Evolutionary conservation across 2,113 vertebrate genomes (phyloP).

Genomic region (Sterna hirundo): DNA sequence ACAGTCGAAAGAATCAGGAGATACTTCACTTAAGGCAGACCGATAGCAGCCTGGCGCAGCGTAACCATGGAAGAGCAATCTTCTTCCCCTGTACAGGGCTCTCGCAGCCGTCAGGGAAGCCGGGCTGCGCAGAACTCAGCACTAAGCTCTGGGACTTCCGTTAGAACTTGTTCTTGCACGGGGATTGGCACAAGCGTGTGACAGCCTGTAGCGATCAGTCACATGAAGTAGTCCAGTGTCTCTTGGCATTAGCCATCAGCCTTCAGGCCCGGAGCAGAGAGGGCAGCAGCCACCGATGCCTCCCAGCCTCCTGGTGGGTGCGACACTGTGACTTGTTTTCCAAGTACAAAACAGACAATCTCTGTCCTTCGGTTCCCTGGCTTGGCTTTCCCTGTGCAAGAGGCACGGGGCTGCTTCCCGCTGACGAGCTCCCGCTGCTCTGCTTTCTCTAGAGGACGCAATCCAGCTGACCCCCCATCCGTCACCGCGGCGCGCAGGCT

Average conservation of each 20-base stretch:
- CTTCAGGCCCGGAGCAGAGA: neutral
- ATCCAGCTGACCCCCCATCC: constrained; percentile 79
- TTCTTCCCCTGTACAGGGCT: neutral
- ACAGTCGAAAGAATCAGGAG: neutral
- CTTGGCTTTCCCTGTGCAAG: too few relatives aligned
- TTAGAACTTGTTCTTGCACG: neutral
- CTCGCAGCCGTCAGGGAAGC: neutral
- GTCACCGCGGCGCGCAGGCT: constrained; percentile 75
- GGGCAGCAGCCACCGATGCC: neutral
- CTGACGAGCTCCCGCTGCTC: neutral
- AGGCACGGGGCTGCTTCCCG: neutral
- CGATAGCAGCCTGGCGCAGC: neutral
- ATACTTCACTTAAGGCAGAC: neutral
- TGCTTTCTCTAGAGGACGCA: constrained; percentile 70
- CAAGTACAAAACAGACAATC: neutral
- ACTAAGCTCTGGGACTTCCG: neutral
- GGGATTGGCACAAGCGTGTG: neutral
- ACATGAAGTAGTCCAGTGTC: accelerated
- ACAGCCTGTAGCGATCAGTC: neutral
- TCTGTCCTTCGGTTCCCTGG: neutral
- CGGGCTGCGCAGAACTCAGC: neutral
- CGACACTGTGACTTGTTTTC: neutral
- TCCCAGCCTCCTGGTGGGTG: accelerated
- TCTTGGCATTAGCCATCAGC: neutral
- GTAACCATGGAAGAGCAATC: neutral